These are phyloP conservation scores for Trinorchestia longiramus DNA, from an alignment of 1,140 invertebrate species.

Conservation along the genomic window DNA sequence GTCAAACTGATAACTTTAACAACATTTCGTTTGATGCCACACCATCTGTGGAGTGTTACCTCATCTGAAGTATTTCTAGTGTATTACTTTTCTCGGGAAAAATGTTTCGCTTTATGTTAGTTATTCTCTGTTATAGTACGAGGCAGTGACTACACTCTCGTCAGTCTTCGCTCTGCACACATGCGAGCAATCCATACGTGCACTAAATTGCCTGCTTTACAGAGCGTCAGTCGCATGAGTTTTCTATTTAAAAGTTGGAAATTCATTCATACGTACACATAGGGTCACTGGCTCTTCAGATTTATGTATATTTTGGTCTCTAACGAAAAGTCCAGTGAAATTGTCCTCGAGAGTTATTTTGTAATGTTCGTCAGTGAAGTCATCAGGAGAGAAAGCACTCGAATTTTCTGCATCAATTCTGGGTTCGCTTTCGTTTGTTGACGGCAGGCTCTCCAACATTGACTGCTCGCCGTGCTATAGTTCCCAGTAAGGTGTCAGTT, in stretches of 20 bases:
- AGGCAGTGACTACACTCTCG: background rate
- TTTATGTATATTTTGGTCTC: background rate
- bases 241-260: too few species aligned
- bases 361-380: background rate
- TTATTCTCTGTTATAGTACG: background rate
- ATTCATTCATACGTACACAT: too few species aligned
- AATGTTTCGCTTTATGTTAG: background rate
- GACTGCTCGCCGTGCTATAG: background rate
- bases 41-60: background rate
- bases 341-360: background rate
- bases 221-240: too few species aligned
- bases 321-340: background rate
- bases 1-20: background rate
- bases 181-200: too few species aligned
- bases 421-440: background rate
- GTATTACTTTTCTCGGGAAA: background rate
- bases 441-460: background rate
- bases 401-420: background rate
- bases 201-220: too few species aligned
- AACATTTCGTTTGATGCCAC: background rate
- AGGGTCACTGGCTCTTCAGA: background rate
- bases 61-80: background rate
- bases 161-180: too few species aligned
- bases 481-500: background rate
- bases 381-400: background rate